Evolutionary conservation across 2,113 vertebrate genomes (phyloP).

Genomic region (Proterorhinus semilunaris): DNA sequence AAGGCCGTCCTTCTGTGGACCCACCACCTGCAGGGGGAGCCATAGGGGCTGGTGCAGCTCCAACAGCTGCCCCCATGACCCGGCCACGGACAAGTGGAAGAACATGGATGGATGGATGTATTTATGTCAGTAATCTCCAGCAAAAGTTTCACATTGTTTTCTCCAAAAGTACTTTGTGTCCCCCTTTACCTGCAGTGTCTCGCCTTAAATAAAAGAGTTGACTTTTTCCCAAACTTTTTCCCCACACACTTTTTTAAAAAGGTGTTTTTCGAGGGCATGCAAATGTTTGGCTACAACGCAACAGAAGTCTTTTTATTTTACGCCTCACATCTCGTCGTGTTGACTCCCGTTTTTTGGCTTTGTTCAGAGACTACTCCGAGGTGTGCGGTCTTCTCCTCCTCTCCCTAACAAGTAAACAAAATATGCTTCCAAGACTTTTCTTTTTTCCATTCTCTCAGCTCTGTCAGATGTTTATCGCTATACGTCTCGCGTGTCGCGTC

Average conservation of each 20-base stretch:
- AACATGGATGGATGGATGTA: too few species aligned
- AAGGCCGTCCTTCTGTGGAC: too few species aligned
- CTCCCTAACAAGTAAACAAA: conserved; percentile 18
- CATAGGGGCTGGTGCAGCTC: too few species aligned
- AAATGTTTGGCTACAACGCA: background rate
- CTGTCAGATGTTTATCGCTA: conserved; percentile 53
- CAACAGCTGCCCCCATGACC: too few species aligned
- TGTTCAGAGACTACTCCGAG: background rate
- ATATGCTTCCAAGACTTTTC: conserved; percentile 6
- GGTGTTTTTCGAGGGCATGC: background rate
- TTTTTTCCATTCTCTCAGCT: conserved; percentile 40
- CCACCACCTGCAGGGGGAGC: too few species aligned
- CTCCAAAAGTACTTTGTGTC: too few species aligned
- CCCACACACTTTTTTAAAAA: background rate
- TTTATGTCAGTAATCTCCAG: too few species aligned
- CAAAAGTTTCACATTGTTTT: too few species aligned
- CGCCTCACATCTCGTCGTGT: background rate
- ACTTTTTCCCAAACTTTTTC: background rate
- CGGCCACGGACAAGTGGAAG: too few species aligned
- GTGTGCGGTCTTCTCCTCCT: background rate
- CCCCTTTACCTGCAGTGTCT: too few species aligned
- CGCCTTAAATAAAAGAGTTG: background rate
- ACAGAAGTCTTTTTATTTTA: background rate
- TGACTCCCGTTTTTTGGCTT: background rate
- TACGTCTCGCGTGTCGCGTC: conserved; percentile 39